phyloP scores from a whole-genome alignment of 2,888 invertebrate genomes.

The Beris morrisii region DNA sequence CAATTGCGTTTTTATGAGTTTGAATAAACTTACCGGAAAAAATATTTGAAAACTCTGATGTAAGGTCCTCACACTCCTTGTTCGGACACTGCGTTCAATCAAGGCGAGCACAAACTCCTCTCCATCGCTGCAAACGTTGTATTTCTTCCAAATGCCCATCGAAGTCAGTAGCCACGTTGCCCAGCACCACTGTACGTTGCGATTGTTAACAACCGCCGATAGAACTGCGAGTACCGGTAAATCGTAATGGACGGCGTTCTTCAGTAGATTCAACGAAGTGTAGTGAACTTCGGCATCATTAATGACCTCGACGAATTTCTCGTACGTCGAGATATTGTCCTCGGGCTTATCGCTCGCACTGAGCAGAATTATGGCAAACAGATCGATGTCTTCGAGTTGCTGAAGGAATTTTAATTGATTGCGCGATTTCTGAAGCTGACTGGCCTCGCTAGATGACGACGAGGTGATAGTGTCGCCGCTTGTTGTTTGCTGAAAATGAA shows the following conservation, averaged over 20 bases:
- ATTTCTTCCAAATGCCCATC: constrained; percentile 41
- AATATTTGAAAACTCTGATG: constrained; percentile 70
- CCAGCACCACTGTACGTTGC: constrained; percentile 52
- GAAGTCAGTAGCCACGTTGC: constrained; percentile 51
- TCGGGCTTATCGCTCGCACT: constrained; percentile 46
- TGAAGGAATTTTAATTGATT: constrained; percentile 43
- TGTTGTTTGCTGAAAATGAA: constrained; percentile 41
- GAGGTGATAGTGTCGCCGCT: constrained; percentile 45
- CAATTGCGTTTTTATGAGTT: too few relatives aligned
- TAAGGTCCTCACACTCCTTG: constrained; percentile 63
- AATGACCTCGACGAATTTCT: constrained; percentile 47
- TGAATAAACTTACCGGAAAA: constrained; percentile 62
- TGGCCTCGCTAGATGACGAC: constrained; percentile 49
- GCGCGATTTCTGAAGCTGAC: constrained; percentile 37
- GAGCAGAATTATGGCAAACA: constrained; percentile 52
- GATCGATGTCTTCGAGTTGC: constrained; percentile 45
- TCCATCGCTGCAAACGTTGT: constrained; percentile 40
- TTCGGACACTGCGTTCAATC: constrained; percentile 53
- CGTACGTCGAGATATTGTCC: constrained; percentile 41
- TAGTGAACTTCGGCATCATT: constrained; percentile 44
- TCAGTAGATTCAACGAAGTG: constrained; percentile 48
- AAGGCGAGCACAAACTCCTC: constrained; percentile 46
- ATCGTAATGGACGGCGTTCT: constrained; percentile 45
- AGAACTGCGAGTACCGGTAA: constrained; percentile 51
- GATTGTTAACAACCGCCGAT: constrained; percentile 46